Base-by-base conservation (phyloP, 2,113 vertebrate species). In the Seriola quinqueradiata region DNA sequence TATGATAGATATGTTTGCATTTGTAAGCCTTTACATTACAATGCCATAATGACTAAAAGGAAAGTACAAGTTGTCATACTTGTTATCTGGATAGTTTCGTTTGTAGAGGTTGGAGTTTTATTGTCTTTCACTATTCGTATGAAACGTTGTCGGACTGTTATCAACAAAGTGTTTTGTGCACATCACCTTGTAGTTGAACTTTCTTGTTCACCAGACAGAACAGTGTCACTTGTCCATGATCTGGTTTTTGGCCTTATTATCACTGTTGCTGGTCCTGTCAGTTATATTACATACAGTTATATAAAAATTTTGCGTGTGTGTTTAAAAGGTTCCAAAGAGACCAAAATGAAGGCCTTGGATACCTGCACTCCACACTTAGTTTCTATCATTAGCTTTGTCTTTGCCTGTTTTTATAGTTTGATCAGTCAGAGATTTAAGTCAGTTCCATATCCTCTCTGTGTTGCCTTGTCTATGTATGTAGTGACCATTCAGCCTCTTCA, bases 1-100 rank as follows among this genome's bases (percentile, higher is more conserved):
- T 75, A 82, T 64, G 79, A 82, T 38, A 55, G 79, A 63, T 82
- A 46, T n/a, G 17, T 82, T 16, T 82, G 72, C 21, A 81, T 81
- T 67, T 74, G 78, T 40, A 81, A 74, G 12, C 78, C 78, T 50
- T 67, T 81, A 8, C 70, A 81, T 67, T 81, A 81, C 17, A 74
- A 67, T 21, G 10, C 8, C 10, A 73, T 81, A 6, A 8, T 81
- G 21, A 74, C 78, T 0, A 73, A 38, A 38, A 73, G 32, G 3
- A 50, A 6, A 50, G 78, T 81, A 1, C 70, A 59, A 12, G 1
- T 17, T 3, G 52, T 67, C 54, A 73, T 73, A 21, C 6, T 67
- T 10, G 42, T 59, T 2, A 81, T 81, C 19, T 81, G 78, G 78
- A 50, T 28, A 9, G 16, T 73, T 50, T 73, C 40, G 17, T 74